Evolutionary conservation across 2,113 vertebrate species (phyloP).

Genomic region (Xenopus borealis): DNA sequence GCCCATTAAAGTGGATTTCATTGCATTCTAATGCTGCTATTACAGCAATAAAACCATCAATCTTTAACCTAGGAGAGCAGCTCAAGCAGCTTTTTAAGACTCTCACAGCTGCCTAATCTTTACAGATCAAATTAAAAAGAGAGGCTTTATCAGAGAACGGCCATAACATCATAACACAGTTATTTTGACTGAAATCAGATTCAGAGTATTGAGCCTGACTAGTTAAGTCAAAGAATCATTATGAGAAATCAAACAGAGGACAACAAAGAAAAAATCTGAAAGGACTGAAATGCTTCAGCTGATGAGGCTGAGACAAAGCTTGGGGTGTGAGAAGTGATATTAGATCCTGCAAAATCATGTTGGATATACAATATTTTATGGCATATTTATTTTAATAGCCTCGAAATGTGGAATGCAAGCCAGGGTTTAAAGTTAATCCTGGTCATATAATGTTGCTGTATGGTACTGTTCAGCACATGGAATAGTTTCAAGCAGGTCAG

Average conservation of each 20-base stretch:
- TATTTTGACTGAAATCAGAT: slow-evolving; percentile 47
- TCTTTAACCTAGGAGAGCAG: slow-evolving; percentile 45
- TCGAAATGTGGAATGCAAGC: no score
- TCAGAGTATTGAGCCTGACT: slow-evolving; percentile 42
- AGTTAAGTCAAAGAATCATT: slow-evolving; percentile 33
- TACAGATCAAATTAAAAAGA: slow-evolving; percentile 48
- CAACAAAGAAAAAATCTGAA: slow-evolving; percentile 5
- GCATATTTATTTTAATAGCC: no score
- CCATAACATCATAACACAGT: slow-evolving; percentile 47
- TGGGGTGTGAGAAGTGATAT: no score
- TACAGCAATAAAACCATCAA: slow-evolving; percentile 67
- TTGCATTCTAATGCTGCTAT: slow-evolving; percentile 68
- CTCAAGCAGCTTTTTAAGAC: slow-evolving; percentile 45
- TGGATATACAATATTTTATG: no score
- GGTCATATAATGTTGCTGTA: no score
- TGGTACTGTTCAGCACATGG: no score
- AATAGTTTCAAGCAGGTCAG: no score
- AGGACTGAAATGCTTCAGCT: not conserved
- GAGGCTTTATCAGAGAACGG: slow-evolving; percentile 42
- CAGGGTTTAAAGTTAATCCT: no score
- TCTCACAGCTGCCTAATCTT: slow-evolving; percentile 47
- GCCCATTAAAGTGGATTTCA: slow-evolving; percentile 55
- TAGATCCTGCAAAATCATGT: no score
- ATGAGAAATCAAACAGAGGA: slow-evolving; percentile 27
- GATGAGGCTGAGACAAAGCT: not conserved